Base-by-base conservation (phyloP, 2,888 invertebrate species). In the Nomada lathburiana region DNA sequence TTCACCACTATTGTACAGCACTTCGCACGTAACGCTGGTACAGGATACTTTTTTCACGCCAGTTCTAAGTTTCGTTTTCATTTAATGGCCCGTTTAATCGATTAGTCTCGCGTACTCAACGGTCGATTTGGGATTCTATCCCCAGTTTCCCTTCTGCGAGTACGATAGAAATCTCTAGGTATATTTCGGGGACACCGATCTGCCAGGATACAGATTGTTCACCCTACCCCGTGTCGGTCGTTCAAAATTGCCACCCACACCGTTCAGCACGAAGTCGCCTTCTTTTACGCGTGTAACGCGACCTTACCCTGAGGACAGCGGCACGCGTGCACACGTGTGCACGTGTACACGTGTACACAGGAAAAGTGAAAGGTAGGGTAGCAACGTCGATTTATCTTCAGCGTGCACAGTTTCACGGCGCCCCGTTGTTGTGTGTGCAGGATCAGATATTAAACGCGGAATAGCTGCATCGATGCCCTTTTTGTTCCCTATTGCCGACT, bases 361-460 rank as follows among this genome's bases (percentile, higher is more conserved):
- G 80, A 79, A 76, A 89, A 91, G 91, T 91, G 91, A 91, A 91
- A 91, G 91, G 91, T 86, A 87, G 84, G 82, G 83, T 85, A 83
- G 80, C 59, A 83, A 86, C 82, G 76, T 67, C 63, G 83, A 80
- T 88, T 86, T 88, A 88, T 88, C 86, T 83, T 75, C 65, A 60
- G 55, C 68, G 53, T 75, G 74, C 70, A 57, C 77, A 63, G 75
- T 80, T 80, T 71, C 60, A 79, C 57, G 69, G 50, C 59, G 78
- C 69, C 29, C 57, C 53, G 62, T 47, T 59, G 50, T 50, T 18
- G 9, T 29, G 71, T 47, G 63, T 60, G 73, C 73, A 65, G 71
- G 76, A 85, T 82, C 88, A 86, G 83, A 85, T 88, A 88, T 85
- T 83, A 85, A 85, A 75, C 74, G 70, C 73, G 63, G 83, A 81